Evolutionary conservation across 1,140 invertebrate species (phyloP), one percentile per base, ranked within the genome.

Genomic region (Saxidomus purpurata): DNA sequence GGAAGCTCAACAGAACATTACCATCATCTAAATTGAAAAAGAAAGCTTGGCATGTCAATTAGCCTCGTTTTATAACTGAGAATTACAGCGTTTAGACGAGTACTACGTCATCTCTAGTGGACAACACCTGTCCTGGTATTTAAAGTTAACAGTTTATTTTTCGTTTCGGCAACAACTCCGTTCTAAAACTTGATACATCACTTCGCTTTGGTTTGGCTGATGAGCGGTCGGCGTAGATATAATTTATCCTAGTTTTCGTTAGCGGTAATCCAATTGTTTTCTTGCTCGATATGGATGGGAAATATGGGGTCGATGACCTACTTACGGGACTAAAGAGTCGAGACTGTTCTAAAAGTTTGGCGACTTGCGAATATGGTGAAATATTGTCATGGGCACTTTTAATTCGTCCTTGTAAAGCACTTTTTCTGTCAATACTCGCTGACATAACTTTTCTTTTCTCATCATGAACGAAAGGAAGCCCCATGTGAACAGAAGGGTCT

Each of bases 291-390:
- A 79, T 79, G 76, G 55, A 22, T 31, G 85, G 85, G 15, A 87
- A 63, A 61, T 52, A n/a, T 11, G 82, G n/a, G 40, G 47, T 47
- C 25, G 85, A 76, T 28, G 69, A 28, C n/a, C 43, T 87, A 11
- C 13, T 43, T 22, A 79, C 36, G 15, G 67, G 83, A 59, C 69
- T 85, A 31, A 87, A 77, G 17, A 87, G 74, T 47, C 55, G 36
- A 4, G 71, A 79, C n/a, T 87, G 22, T 67, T 31, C 49, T 40
- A 87, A 79, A 19, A 87, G 49, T 67, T 87, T 87, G 0, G 85
- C 85, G 31, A 87, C 85, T 76, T 87, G 85, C 34, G 71, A 77
- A 67, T 55, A 87, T 6, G 85, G 85, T 19, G 85, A 87, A 77
- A 87, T 79, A 34, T 77, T 87, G 13, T 15, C 6, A 38, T 79